Percentiles rank a stretch among this genome's conserved stretches.
These are phyloP conservation scores for Habrosyne pyritoides DNA, from an alignment of 2,888 invertebrate genomes.

Conservation along the genomic window DNA sequence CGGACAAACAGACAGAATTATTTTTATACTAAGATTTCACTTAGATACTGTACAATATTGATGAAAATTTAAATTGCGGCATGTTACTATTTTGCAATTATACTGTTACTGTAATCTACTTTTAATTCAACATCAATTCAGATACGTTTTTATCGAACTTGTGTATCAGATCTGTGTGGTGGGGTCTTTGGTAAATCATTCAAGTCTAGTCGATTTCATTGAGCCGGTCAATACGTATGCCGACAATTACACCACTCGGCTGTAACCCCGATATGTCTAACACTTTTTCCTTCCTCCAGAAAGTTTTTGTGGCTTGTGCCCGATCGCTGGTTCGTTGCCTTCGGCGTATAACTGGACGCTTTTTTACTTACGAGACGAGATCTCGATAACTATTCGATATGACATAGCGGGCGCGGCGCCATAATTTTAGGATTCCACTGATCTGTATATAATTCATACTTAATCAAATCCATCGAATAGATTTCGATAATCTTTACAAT, in stretches of 20 bases:
- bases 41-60: no score
- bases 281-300: conserved; percentile 52
- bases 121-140: conserved; percentile 36
- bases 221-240: conserved; percentile 14
- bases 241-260: conserved; percentile 22
- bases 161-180: conserved; percentile 31
- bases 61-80: not conserved
- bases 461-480: not conserved
- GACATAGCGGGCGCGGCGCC: conserved; percentile 50
- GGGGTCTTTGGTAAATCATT: conserved; percentile 27
- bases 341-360: conserved; percentile 68
- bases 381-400: conserved; percentile 52
- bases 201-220: conserved; percentile 19
- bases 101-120: conserved; percentile 41
- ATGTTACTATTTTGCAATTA: conserved; percentile 23
- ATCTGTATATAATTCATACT: not conserved
- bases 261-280: conserved; percentile 27
- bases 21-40: no score
- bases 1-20: no score
- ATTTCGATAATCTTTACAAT: no score
- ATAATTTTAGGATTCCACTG: conserved; percentile 40
- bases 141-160: conserved; percentile 35
- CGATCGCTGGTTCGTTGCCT: conserved; percentile 67
- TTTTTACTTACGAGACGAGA: conserved; percentile 49
- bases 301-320: conserved; percentile 62